These are phyloP conservation scores for Rhyacichthys aspro DNA, from an alignment of 2,797 vertebrate species.

Conservation along the genomic window DNA sequence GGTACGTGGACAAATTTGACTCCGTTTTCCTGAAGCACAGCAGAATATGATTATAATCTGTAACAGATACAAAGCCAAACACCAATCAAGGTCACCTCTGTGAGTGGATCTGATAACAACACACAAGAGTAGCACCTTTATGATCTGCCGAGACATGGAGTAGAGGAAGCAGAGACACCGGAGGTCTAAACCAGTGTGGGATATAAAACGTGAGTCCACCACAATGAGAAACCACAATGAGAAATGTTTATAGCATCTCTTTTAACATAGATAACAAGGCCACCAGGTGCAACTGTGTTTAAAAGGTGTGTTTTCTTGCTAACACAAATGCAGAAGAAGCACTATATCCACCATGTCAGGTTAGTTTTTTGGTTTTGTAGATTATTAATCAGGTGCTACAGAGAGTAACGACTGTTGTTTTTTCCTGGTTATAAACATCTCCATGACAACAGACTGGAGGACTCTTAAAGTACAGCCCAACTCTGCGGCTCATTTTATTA, in stretches of 20 bases:
- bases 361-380: conserved; percentile 19
- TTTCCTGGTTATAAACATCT: conserved; percentile 38
- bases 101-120: conserved; percentile 43
- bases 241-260: conserved; percentile 35
- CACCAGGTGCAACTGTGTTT: conserved; percentile 23
- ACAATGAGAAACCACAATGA: conserved; percentile 9
- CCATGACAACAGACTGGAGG: conserved; percentile 46
- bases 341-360: conserved; percentile 8
- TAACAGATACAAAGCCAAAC: conserved; percentile 59
- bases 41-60: conserved; percentile 68
- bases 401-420: conserved; percentile 27
- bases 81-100: conserved; percentile 67
- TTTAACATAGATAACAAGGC: conserved; percentile 27
- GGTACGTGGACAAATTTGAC: conserved; percentile 21
- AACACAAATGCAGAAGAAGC: conserved; percentile 19
- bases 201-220: conserved; percentile 6
- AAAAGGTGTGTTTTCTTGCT: conserved; percentile 11
- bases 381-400: conserved; percentile 21
- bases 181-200: conserved; percentile 21
- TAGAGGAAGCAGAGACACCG: conserved; percentile 18
- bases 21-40: conserved; percentile 51
- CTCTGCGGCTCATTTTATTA: conserved; percentile 22
- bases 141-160: conserved; percentile 41
- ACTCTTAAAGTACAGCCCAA: conserved; percentile 19
- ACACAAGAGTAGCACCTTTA: conserved; percentile 50